Evolutionary conservation across 2,113 vertebrate genomes (phyloP).

Genomic region (Oriolus oriolus): DNA sequence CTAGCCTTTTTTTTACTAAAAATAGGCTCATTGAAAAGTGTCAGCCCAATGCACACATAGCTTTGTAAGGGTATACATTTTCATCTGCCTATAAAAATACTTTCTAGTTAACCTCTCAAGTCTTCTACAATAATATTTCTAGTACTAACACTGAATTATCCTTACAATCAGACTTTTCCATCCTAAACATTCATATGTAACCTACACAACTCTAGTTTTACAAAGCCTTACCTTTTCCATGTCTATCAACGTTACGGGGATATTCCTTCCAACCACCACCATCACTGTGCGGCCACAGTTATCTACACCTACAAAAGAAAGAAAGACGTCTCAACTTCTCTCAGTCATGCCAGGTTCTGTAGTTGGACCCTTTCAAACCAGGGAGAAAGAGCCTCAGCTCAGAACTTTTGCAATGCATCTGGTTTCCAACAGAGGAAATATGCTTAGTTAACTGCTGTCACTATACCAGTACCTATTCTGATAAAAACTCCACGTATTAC

Average conservation of each 20-base stretch:
- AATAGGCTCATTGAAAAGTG: background rate
- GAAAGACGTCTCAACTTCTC: background rate
- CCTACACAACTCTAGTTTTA: background rate
- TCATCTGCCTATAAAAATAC: background rate
- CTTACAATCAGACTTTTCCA: background rate
- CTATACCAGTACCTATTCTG: background rate
- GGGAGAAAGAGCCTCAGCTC: background rate
- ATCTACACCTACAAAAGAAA: constrained; percentile 83
- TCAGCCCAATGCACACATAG: background rate
- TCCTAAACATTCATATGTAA: background rate
- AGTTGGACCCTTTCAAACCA: background rate
- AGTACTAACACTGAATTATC: background rate
- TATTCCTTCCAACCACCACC: constrained; percentile 94
- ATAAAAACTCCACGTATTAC: fast-evolving
- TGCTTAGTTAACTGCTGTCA: background rate
- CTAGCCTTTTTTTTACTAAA: background rate
- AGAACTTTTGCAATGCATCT: background rate
- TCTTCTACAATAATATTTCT: background rate
- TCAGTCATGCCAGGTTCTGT: background rate
- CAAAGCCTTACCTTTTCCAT: constrained; percentile 88
- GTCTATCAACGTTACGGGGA: constrained; percentile 91
- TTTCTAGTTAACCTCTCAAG: background rate
- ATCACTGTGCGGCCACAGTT: constrained; percentile 90
- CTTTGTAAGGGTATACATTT: background rate
- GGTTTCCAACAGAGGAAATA: background rate